Evolutionary conservation across 2,113 vertebrate genomes (phyloP).

Genomic region (Taxidea taxus): DNA sequence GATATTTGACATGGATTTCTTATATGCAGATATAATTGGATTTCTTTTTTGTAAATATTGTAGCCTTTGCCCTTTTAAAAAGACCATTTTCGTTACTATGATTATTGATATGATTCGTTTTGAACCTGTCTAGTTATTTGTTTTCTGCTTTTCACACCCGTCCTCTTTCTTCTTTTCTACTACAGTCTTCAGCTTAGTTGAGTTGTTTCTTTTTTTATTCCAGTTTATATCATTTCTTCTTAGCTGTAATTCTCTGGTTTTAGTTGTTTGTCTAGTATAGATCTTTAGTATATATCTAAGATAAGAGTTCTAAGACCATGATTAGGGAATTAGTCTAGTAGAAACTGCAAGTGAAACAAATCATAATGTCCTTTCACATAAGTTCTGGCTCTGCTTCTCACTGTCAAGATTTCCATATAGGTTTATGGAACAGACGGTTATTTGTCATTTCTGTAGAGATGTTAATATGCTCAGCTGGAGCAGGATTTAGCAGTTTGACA

Average conservation of each 20-base stretch:
- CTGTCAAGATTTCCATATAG: not conserved
- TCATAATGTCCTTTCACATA: not conserved
- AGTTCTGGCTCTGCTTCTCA: not conserved
- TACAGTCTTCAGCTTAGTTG: not conserved
- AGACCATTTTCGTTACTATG: not conserved
- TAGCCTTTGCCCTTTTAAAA: not conserved
- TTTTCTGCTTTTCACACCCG: not conserved
- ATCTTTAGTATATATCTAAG: not conserved
- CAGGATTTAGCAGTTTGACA: not conserved
- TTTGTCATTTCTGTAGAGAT: not conserved
- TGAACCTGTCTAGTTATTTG: not conserved
- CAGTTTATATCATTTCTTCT: not conserved
- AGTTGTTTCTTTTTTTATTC: not conserved
- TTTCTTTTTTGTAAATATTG: not conserved
- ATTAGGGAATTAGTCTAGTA: not conserved
- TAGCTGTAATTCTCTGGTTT: not conserved
- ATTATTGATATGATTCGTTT: not conserved
- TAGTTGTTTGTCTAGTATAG: no score
- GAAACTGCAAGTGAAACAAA: not conserved
- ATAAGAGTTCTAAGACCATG: not conserved
- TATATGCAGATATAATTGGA: not conserved
- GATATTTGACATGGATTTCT: not conserved
- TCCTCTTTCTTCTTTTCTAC: not conserved
- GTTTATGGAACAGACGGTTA: not conserved
- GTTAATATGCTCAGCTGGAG: not conserved